Evolutionary conservation across 92 coral and sea anemone genomes (phyloP).

Genomic region (Phenganax subtilis): DNA sequence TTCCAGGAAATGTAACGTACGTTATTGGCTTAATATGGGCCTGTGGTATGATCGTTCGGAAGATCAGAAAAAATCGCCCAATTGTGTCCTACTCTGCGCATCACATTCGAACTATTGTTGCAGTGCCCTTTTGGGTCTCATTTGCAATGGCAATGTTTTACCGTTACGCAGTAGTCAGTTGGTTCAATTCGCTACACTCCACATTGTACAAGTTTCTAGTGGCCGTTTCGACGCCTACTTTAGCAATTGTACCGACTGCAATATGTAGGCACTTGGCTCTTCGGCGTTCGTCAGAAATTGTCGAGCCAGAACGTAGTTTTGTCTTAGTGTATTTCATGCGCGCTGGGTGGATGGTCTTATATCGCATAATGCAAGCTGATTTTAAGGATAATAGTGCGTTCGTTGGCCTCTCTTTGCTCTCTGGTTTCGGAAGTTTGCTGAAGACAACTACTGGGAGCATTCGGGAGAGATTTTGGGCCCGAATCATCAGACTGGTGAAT

Average conservation of each 20-base stretch:
- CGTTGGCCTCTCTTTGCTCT: conserved; percentile 54
- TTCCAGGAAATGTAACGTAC: not conserved
- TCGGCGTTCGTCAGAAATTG: conserved; percentile 42
- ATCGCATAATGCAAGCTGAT: conserved; percentile 67
- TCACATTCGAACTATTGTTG: not conserved
- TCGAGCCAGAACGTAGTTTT: conserved; percentile 50
- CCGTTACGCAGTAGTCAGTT: not conserved
- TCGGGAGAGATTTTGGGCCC: conserved; percentile 48
- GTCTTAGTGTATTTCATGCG: conserved; percentile 44
- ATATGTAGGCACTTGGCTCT: conserved; percentile 25
- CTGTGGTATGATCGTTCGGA: not conserved
- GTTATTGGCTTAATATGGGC: not conserved
- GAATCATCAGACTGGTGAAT: conserved; percentile 21
- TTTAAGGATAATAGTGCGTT: conserved; percentile 47
- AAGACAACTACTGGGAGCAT: conserved; percentile 56
- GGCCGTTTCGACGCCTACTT: conserved; percentile 50
- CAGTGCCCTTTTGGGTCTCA: not conserved
- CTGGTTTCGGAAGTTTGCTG: conserved; percentile 52
- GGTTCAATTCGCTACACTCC: too few species aligned
- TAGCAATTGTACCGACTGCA: conserved; percentile 33
- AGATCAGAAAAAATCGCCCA: not conserved
- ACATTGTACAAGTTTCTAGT: conserved; percentile 13
- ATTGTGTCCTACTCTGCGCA: not conserved
- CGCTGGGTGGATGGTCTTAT: conserved; percentile 44
- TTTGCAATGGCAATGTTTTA: not conserved